Base-by-base conservation (phyloP, 1,140 invertebrate species). In the Portunus trituberculatus region DNA sequence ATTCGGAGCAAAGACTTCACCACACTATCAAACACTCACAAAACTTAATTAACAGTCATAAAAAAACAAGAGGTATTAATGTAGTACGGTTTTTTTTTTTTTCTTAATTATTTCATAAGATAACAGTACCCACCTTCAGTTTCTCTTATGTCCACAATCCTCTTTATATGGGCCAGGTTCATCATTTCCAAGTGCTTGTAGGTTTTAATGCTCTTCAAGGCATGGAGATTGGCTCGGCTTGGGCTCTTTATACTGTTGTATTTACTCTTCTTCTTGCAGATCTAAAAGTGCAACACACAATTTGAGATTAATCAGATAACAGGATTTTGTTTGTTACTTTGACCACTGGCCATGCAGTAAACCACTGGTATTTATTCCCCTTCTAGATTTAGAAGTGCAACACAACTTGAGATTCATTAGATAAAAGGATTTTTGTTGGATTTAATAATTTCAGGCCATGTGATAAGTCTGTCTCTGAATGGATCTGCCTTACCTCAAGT, bases 101-200 rank as follows among this genome's bases (percentile, higher is more conserved):
- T n/a, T n/a, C n/a, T n/a, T n/a, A 76, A 82, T 7, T 31, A 76
- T 67, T 52, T 25, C 31, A n/a, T 59, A 48, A 31, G 32, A 31
- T 16, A 12, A 12, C 16, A 96, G 93, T 92, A 96, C 96, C 96
- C 96, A 98, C 98, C 98, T 97, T 99, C 98, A 90, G 98, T 98
- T 97, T 99, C 98, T 96, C 97, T 97, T 96, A 99, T 98, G 97
- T 99, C 98, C 28, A 99, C 98, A 82, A 99, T 98, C 96, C 98
- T 98, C 97, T 98, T 99, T 90, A 99, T 98, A 32, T 98, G 98
- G 96, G 98, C 98, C 28, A 99, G 97, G 0, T 98, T 98, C 97
- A 99, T 98, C 96, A 99, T 97, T 96, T 98, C 98, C 86, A 99
- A 98, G 97, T 99, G 99, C 97, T 99, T 99, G 97, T 98, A 99